Evolutionary conservation across 2,888 invertebrate genomes (phyloP).

Genomic region (Tenthredo notha): DNA sequence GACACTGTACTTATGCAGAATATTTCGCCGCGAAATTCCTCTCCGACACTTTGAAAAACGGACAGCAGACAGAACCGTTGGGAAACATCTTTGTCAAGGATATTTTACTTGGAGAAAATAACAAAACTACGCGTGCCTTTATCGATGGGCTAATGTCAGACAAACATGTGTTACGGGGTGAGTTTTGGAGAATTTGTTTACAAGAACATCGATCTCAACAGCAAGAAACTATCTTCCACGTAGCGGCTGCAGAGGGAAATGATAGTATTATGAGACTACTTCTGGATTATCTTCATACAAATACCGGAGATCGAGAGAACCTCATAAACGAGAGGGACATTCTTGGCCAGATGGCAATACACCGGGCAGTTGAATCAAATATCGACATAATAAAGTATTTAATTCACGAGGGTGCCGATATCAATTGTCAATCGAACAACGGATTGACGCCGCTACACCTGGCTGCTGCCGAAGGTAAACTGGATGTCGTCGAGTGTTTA

Average conservation of each 20-base stretch:
- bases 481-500: too few species aligned
- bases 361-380: not conserved
- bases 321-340: not conserved
- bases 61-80: not conserved
- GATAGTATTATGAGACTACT: not conserved
- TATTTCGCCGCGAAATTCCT: conserved; percentile 5
- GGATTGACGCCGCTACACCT: too few species aligned
- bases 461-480: too few species aligned
- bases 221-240: not conserved
- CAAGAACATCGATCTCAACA: not conserved
- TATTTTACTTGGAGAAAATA: not conserved
- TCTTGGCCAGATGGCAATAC: not conserved
- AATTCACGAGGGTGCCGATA: too few species aligned
- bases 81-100: not conserved
- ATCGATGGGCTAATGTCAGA: not conserved
- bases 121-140: not conserved
- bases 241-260: conserved; percentile 3
- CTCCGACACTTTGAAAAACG: not conserved
- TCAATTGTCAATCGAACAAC: too few species aligned
- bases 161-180: too few species aligned
- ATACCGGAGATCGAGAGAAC: not conserved
- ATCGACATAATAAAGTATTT: too few species aligned
- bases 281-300: not conserved
- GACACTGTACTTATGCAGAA: not conserved
- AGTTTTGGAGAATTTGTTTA: not conserved